phyloP scores from a whole-genome alignment of 2,797 vertebrate genomes.

The Lacerta agilis region DNA sequence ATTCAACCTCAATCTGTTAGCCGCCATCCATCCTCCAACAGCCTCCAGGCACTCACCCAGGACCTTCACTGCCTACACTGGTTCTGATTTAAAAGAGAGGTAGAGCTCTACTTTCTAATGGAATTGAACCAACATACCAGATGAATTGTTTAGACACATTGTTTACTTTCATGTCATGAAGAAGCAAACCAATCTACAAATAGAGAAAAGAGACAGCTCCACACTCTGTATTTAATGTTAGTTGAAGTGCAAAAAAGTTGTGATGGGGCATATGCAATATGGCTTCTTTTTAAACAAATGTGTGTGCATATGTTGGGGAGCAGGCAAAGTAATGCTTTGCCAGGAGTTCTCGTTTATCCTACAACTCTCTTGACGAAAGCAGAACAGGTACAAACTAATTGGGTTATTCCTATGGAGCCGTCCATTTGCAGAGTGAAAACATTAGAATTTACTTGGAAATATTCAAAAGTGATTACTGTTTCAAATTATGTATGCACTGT shows the following conservation, averaged over 20 bases:
- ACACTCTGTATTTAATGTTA: conserved; percentile 65
- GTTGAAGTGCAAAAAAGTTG: conserved; percentile 67
- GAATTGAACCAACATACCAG: conserved; percentile 69
- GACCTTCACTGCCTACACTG: no score
- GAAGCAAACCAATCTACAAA: conserved; percentile 76
- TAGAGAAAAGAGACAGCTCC: conserved; percentile 72
- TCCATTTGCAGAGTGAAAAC: neutral
- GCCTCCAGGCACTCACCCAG: no score
- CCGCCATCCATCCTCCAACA: no score
- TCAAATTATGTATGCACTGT: neutral
- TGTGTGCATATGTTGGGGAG: conserved; percentile 67
- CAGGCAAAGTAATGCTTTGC: conserved; percentile 62
- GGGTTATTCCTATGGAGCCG: conserved; percentile 31
- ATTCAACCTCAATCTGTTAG: no score
- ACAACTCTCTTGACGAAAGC: conserved; percentile 32
- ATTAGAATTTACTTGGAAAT: neutral
- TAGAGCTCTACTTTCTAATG: conserved; percentile 63
- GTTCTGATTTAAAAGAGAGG: no score
- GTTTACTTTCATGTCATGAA: conserved; percentile 72
- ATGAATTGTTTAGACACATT: conserved; percentile 66
- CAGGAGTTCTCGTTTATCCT: conserved; percentile 63
- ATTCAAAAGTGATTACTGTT: neutral
- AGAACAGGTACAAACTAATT: conserved; percentile 47
- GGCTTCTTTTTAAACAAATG: conserved; percentile 58
- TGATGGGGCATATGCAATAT: conserved; percentile 63